A percentile compares a stretch with the other conserved stretches of the same genome.
Evolutionary conservation across 2,888 invertebrate species (phyloP).

Genomic region (Agriotes lineatus): DNA sequence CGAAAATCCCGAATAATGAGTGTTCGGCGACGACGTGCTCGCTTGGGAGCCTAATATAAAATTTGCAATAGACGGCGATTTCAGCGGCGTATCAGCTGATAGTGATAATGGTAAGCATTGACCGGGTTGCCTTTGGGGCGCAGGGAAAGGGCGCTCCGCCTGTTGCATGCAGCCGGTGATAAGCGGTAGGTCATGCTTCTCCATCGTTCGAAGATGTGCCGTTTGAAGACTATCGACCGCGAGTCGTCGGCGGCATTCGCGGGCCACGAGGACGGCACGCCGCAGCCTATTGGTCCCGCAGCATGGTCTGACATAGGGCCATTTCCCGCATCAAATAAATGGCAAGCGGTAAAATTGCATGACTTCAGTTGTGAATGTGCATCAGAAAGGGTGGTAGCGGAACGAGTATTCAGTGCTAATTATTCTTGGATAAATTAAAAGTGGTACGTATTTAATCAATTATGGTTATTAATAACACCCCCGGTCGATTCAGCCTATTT

Average conservation of each 20-base stretch:
- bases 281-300: constrained; percentile 73
- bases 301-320: constrained; percentile 85
- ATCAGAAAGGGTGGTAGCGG: neutral
- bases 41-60: no score
- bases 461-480: no score
- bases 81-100: no score
- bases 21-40: no score
- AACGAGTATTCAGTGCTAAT: neutral
- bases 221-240: constrained; percentile 44
- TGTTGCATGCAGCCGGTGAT: neutral
- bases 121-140: no score
- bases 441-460: neutral
- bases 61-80: no score
- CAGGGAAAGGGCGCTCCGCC: neutral
- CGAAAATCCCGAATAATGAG: no score
- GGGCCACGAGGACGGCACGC: constrained; percentile 61
- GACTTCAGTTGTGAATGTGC: constrained; percentile 35
- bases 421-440: no score
- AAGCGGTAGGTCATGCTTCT: constrained; percentile 7
- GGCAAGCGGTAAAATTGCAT: constrained; percentile 55
- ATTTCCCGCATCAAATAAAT: constrained; percentile 69
- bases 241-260: constrained; percentile 53
- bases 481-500: no score
- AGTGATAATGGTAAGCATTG: no score
- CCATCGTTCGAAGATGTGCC: constrained; percentile 13